Evolutionary conservation across 2,113 vertebrate species (phyloP).

Genomic region (Corythornis cristatus): DNA sequence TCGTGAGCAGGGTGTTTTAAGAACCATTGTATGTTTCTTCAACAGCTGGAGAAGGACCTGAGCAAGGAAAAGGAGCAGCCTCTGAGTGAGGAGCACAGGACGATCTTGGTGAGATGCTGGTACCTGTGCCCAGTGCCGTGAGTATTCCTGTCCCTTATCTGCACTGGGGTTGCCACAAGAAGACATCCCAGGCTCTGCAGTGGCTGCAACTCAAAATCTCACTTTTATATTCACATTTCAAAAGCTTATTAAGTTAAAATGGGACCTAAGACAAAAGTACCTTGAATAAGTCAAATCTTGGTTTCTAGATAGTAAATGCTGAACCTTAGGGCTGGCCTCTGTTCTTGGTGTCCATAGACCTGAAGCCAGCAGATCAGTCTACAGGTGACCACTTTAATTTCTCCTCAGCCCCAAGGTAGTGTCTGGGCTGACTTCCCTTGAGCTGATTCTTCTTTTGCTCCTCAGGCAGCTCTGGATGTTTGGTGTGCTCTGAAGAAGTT

Average conservation of each 20-base stretch:
- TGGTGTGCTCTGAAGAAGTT: not conserved
- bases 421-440: not conserved
- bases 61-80: constrained; percentile 87
- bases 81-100: constrained; percentile 82
- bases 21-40: not conserved
- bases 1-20: not conserved
- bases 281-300: not conserved
- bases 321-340: not conserved
- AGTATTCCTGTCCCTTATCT: constrained; percentile 47
- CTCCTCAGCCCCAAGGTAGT: not conserved
- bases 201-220: not conserved
- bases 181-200: not conserved
- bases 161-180: not conserved
- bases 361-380: not conserved
- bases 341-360: not conserved
- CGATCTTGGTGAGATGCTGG: constrained; percentile 88
- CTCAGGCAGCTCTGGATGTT: not conserved
- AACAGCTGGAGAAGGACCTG: constrained; percentile 89
- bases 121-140: constrained; percentile 85
- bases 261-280: not conserved
- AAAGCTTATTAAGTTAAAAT: not conserved
- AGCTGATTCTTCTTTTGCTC: not conserved
- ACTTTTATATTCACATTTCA: not conserved
- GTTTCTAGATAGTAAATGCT: not conserved
- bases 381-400: not conserved